Conservation (phyloP, 2,888 invertebrate genomes). For the Orthosia cruda region DNA sequence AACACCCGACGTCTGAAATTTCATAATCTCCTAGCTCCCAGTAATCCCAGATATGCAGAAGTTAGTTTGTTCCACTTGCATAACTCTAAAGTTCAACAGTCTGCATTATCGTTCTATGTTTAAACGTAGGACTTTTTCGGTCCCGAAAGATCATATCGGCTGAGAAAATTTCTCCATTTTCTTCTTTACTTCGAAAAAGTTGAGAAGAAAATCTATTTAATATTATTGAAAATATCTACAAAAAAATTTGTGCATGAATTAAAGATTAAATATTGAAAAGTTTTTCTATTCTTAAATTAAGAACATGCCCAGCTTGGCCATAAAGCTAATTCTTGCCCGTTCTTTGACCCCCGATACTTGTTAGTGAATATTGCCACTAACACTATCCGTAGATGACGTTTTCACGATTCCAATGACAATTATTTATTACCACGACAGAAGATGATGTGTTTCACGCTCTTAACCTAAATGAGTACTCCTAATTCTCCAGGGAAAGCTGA, state of each 20-base stretch:
- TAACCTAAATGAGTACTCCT: no score
- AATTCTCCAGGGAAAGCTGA: not conserved
- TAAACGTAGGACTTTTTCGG: not conserved
- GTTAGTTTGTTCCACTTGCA: slow-evolving; percentile 10
- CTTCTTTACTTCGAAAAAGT: not conserved
- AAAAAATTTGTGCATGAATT: no score
- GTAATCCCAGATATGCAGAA: slow-evolving; percentile 38
- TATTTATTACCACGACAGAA: no score
- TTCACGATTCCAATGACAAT: not conserved
- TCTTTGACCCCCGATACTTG: no score
- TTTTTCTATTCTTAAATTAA: no score
- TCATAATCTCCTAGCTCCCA: slow-evolving; percentile 28
- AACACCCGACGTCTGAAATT: slow-evolving; percentile 9
- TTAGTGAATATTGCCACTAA: no score
- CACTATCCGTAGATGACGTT: no score
- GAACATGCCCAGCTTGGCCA: no score
- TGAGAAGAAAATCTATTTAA: not conserved
- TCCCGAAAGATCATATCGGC: not conserved
- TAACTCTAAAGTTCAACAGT: slow-evolving; percentile 43
- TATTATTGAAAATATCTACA: no score
- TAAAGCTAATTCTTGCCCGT: no score
- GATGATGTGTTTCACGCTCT: no score
- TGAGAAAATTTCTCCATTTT: not conserved
- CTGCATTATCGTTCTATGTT: slow-evolving; percentile 6
- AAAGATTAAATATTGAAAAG: no score